Evolutionary conservation across 2,113 vertebrate genomes (phyloP).

Genomic region (Paradoxurus hermaphroditus): DNA sequence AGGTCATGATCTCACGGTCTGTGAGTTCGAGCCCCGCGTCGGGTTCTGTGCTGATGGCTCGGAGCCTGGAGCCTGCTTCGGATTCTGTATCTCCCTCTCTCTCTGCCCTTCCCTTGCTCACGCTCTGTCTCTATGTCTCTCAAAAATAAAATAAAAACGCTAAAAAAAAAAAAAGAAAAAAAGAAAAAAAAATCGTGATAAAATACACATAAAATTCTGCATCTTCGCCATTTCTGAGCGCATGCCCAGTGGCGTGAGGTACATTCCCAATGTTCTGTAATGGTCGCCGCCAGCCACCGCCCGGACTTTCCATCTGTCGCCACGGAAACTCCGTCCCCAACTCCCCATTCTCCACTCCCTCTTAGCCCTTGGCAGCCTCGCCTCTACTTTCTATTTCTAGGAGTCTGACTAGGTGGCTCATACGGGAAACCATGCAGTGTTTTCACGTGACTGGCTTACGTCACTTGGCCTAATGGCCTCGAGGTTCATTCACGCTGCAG

Average conservation of each 20-base stretch:
- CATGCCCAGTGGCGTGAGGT: not conserved
- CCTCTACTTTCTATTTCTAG: not conserved
- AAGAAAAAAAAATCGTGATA: not conserved
- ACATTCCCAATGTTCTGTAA: fast-evolving
- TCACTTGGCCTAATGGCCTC: not conserved
- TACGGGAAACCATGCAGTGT: not conserved
- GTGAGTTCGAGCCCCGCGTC: too few relatives aligned
- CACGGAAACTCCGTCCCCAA: not conserved
- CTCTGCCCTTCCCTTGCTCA: too few relatives aligned
- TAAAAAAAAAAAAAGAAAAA: too few relatives aligned
- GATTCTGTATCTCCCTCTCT: too few relatives aligned
- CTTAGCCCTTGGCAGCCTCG: not conserved
- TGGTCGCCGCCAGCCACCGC: not conserved
- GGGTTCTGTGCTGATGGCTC: too few relatives aligned
- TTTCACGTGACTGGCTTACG: not conserved
- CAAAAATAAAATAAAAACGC: too few relatives aligned
- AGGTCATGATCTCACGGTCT: too few relatives aligned
- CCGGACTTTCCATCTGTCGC: not conserved
- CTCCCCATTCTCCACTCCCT: not conserved
- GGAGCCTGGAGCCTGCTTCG: too few relatives aligned
- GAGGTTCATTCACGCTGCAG: not conserved
- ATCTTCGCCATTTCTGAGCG: not conserved
- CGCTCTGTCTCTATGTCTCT: too few relatives aligned
- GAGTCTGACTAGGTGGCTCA: not conserved
- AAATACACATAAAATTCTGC: not conserved